Conservation (phyloP, 2,797 vertebrate genomes). For the Phrynocephalus forsythii region DNA sequence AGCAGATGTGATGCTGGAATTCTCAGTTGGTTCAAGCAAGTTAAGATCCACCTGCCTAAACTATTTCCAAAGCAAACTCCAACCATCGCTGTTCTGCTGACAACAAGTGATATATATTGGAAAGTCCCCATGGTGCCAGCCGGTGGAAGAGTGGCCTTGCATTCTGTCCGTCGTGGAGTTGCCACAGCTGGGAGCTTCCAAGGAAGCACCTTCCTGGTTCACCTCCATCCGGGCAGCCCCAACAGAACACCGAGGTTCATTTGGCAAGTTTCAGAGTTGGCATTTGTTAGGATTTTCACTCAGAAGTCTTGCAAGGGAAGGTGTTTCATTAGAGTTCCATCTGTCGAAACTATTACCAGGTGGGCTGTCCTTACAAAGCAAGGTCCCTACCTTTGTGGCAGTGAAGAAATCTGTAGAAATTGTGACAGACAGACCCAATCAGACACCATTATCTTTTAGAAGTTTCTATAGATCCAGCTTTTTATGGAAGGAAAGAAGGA, state of each 20-base stretch:
- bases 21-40: too few relatives aligned
- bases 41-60: too few relatives aligned
- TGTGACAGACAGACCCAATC: not conserved
- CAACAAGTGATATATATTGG: too few relatives aligned
- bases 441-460: not conserved
- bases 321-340: slow-evolving; percentile 18
- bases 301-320: not conserved
- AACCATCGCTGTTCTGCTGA: too few relatives aligned
- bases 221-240: not conserved
- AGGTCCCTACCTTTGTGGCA: not conserved
- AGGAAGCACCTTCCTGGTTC: not conserved
- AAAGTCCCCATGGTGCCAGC: too few relatives aligned
- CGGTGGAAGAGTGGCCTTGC: too few relatives aligned
- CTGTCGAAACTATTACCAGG: not conserved
- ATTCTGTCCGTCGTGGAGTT: too few relatives aligned
- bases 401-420: not conserved
- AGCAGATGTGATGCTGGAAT: too few relatives aligned
- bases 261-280: not conserved
- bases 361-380: not conserved
- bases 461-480: too few relatives aligned
- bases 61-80: too few relatives aligned
- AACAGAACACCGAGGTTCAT: not conserved
- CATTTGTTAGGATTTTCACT: not conserved
- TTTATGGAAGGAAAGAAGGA: not conserved
- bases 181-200: not conserved